Evolutionary conservation across 1,140 invertebrate genomes (phyloP), one percentile per base, ranked within the genome.

Genomic region (Aplysia californica): DNA sequence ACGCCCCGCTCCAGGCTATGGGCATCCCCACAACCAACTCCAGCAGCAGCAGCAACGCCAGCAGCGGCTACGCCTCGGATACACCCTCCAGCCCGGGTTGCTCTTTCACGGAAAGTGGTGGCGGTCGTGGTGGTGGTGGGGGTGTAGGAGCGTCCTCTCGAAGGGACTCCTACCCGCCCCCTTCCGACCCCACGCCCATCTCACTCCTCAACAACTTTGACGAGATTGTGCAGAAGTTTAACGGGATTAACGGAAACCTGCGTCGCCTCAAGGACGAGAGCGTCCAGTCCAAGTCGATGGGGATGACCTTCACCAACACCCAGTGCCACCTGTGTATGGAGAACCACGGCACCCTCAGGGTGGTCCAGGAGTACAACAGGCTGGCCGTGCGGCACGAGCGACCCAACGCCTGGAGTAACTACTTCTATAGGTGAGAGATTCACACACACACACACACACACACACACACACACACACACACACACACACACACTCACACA

Each of bases 141-240:
- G n/a, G n/a, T n/a, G n/a, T n/a, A n/a, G 21, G 21, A 21, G 20
- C 65, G 1, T 56, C 23, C 33, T 65, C 58, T 5, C 21, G 50
- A 3, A 21, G 38, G 38, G 36, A 23, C 64, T 6, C 20, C 56
- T 36, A 65, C 18, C 68, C 67, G 20, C 66, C 75, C 23, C 80
- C 80, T 18, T 73, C 69, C 1, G 75, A 81, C 41, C 79, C 71
- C 10, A 58, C 69, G 21, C 83, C 84, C 41, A 81, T 85, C 15
- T 83, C 83, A 18, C 75, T 87, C 33, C 75, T 87, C 65, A 80
- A 81, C 50, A 87, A 87, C 56, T 87, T 84, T 74, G 85, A 86
- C 44, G 80, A 86, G 71, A 85, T 87, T 38, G 83, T 85, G 0
- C 78, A 82, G 31, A 86, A 82, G 74, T 87, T 87, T 59, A 80